Evolutionary conservation across 2,113 vertebrate genomes (phyloP), one percentile per base, ranked within the genome.

Genomic region (Corythornis madagascariensis): DNA sequence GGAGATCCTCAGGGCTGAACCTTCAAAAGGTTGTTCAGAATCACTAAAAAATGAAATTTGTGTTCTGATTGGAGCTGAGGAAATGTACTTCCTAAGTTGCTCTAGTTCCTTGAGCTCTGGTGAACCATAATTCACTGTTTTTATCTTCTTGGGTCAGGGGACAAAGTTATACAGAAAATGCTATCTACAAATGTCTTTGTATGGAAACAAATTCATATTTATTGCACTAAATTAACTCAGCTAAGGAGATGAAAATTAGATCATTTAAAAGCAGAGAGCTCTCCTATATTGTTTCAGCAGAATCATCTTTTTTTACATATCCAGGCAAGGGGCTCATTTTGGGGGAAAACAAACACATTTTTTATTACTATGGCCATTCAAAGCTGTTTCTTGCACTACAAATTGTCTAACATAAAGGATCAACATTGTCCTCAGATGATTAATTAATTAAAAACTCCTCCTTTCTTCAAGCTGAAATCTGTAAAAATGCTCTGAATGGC

Each of bases 181-280:
- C 43, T 84, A 52, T 57, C 67, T 89, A 60, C 55, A 67, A 78
- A 83, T 2, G 2, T 66, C 53, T 89, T 77, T 89, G 21, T 89
- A 72, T 95, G 84, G 88, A 90, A 95, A 93, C 83, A 93, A 91
- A 95, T 95, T 80, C 47, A 22, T 84, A 45, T 72, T 66, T 87
- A 52, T 66, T 59, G 28, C 83, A 72, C 59, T 86, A 91, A 95
- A 96, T 92, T 88, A 66, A 80, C 72, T 91, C 33, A 10, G 93
- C 77, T 92, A 92, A 93, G 67, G 81, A 95, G 88, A 93, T 95
- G 89, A 91, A 95, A 96, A 94, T 96, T 8, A 94, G 89, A 94
- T 81, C 40, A 78, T 93, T 96, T 93, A 93, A 83, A 95, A 93
- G 81, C 86, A 93, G 47, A 88, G 43, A 88, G 72, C 78, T 93